Evolutionary conservation across 2,888 invertebrate species (phyloP), one percentile per base, ranked within the genome.

Genomic region (Hofmannophila pseudospretella): DNA sequence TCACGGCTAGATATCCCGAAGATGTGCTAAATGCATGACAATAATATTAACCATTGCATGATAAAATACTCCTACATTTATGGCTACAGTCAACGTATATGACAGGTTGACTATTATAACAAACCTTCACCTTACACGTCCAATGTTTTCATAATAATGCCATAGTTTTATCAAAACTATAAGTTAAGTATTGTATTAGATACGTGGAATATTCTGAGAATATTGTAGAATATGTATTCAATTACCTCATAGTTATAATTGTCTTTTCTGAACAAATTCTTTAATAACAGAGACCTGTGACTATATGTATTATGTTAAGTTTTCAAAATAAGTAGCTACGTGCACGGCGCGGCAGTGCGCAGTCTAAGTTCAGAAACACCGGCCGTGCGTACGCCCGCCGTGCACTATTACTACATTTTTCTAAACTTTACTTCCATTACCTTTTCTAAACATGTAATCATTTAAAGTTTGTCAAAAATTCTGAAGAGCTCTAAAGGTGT

Each of bases 11-110:
- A 33, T 29, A 22, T 27, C 31, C 26, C 32, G n/a, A 36, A 34
- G 33, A 27, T 19, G 28, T 33, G 32, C 40, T 16, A 49, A 41
- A 35, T 46, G 54, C 47, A 41, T 56, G 56, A 54, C 39, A 37
- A 38, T 53, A 39, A 49, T 48, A 39, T 51, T 54, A 49, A 51
- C 45, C 50, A 54, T 44, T 56, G 67, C 67, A 67, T 67, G 66
- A 51, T 39, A 25, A 19, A 26, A 32, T 22, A 38, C 49, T 38
- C n/a, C 40, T 33, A 12, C 13, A 31, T 8, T 23, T 39, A 46
- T 34, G 27, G n/a, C 11, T 35, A 32, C 32, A 50, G 39, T 38
- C 47, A 45, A 47, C 44, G 19, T 31, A 47, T 41, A 34, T 42
- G 47, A 53, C 54, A 38, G 36, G 49, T 48, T 56, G 55, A 44